phyloP scores from a whole-genome alignment of 2,888 invertebrate genomes.

The Lasioglossum marginatum region DNA sequence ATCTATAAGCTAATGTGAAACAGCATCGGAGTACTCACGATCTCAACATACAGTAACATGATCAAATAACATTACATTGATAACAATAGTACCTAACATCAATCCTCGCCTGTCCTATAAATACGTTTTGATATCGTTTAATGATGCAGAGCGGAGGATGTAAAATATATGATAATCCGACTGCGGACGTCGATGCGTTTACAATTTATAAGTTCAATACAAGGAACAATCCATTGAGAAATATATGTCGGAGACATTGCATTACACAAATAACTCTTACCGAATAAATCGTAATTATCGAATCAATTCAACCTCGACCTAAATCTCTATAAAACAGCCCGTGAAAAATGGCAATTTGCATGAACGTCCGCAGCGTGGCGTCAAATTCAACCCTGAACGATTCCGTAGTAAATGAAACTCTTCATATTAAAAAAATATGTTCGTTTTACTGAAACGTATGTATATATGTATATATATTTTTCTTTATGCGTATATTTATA shows the following conservation, averaged over 20 bases:
- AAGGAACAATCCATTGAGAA: background rate
- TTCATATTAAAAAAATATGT: conserved; percentile 48
- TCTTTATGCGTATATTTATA: conserved; percentile 4
- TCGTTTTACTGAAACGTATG: conserved; percentile 23
- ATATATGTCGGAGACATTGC: background rate
- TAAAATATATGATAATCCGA: conserved; percentile 8
- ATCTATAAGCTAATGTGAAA: background rate
- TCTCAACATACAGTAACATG: background rate
- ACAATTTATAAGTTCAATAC: background rate
- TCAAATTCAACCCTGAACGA: conserved; percentile 21
- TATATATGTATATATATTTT: conserved; percentile 20
- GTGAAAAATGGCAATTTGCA: background rate
- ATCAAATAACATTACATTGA: conserved; percentile 18
- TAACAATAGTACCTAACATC: conserved; percentile 24
- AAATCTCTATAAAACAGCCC: background rate
- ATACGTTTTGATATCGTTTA: background rate
- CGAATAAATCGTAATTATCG: background rate
- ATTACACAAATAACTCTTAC: background rate
- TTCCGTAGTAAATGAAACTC: conserved; percentile 32
- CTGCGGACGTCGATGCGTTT: background rate
- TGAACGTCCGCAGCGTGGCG: background rate
- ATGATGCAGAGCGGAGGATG: background rate
- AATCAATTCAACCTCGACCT: background rate
- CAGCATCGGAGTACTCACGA: background rate
- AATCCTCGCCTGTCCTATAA: background rate